Evolutionary conservation across 35 echinoderm and acorn worm species (phyloP), one percentile per base, ranked within the genome.

Genomic region (Diadema setosum): DNA sequence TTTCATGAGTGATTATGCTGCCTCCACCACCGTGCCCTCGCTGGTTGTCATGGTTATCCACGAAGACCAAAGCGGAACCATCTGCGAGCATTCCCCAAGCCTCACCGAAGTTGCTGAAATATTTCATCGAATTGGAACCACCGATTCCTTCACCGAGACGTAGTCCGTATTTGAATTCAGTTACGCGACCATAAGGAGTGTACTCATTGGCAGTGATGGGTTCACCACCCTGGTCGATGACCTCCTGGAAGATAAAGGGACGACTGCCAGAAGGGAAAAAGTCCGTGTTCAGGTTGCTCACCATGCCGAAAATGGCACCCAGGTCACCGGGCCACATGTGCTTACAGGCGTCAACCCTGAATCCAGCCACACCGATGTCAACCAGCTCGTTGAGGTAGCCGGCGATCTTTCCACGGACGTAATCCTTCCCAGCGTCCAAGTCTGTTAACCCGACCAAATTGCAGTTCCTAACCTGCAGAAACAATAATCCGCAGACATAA

Each of bases 31-130:
- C 95, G 21, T 93, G 90, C 29, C 95, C 95, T 20, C 95, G 83
- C 58, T 97, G 95, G 78, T 93, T 97, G 83, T 97, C 95, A 33
- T 97, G 95, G 76, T 97, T 97, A 41, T 97, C 95, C 44, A 97
- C 61, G 50, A 97, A 97, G 27, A 82, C 91, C 11, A 97, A 14
- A 17, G 91, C 91, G n/a, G n/a, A n/a, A 46, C 69, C 60, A 34
- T 81, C 27, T 20, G 34, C 32, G 20, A 33, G 14, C 39, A 61
- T 50, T 16, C 75, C 73, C 2, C 33, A 40, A 39, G 90, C 58
- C 4, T 90, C 45, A 39, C 86, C 84, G 91, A 91, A 93, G 16
- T 89, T 81, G 15, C 87, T 82, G 15, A 90, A 94, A 27, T 75
- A 85, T 17, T 32, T 75, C 31, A 0, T 34, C 84, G 3, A 94